Base-by-base conservation (phyloP, 2,888 invertebrate genomes). In the Apamea monoglypha region DNA sequence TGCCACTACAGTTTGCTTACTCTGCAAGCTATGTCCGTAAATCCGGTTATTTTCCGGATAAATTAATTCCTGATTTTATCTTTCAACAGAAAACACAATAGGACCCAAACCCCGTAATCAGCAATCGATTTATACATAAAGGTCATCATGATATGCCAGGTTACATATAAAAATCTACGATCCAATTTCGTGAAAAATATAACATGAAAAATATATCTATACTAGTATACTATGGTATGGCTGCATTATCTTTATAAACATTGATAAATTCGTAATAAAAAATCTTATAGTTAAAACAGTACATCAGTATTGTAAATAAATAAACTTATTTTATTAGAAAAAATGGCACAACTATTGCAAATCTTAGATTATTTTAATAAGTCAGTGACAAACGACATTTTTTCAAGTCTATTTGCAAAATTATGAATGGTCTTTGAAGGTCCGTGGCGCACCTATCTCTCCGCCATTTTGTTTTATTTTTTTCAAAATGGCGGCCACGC, bases 291-390 rank as follows among this genome's bases (percentile, higher is more conserved):
- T 25, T 50, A n/a, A 59, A 3, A 7, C 12, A 29, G 44, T 59
- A 53, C 8, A 56, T 25, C 25, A 25, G 25, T 16, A 56, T 32
- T 36, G 29, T 47, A 36, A 1, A 59, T 73, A 63, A 29, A 76
- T 56, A 59, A 50, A 40, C 0, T 14, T 29, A 6, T 79, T 61
- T 61, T 29, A 21, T 18, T 50, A 50, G 12, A 53, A 79, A 82
- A 66, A 79, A 80, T 80, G 80, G 84, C 80, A 80, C 80, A 53
- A 29, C 79, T 61, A 84, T 80, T 80, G 67, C 67, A 61, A 67
- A 36, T 25, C 79, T 78, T 84, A 66, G 10, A 18, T 18, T 36
- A 63, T 18, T 25, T 63, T 36, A 25, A 14, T 25, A n/a, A 25
- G 25, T 32, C 6, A 40, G n/a, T n/a, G 40, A 40, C 25, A 56